phyloP scores from a whole-genome alignment of 2,797 vertebrate species.

The Eurystomus glaucurus region DNA sequence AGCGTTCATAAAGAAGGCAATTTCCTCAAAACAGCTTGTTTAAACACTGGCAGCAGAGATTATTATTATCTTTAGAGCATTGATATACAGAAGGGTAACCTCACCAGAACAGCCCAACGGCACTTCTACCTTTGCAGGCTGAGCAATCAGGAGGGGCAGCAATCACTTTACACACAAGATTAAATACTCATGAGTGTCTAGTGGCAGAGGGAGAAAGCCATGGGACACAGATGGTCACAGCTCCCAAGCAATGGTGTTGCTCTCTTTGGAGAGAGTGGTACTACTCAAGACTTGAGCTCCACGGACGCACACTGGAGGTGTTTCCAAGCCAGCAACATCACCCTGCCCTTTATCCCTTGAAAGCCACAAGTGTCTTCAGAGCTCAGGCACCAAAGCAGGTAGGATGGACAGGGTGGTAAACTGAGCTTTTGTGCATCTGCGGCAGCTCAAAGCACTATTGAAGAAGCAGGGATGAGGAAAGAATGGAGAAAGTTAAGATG shows the following conservation, averaged over 20 bases:
- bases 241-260: background rate
- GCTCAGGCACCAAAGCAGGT: background rate
- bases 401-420: background rate
- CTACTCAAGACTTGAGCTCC: rapidly evolving
- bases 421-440: background rate
- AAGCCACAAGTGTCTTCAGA: background rate
- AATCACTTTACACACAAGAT: background rate
- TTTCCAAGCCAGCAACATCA: background rate
- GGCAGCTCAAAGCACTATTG: background rate
- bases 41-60: background rate
- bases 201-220: background rate
- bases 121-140: background rate
- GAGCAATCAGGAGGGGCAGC: background rate
- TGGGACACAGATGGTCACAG: background rate
- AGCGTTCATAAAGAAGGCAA: background rate
- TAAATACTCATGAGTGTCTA: background rate
- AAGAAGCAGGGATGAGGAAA: background rate
- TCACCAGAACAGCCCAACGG: background rate
- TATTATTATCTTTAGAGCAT: background rate
- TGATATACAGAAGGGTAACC: background rate
- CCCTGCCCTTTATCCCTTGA: background rate
- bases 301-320: background rate
- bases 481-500: background rate
- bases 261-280: background rate
- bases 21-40: background rate